Evolutionary conservation across 2,888 invertebrate genomes (phyloP).

Genomic region (Prosapia bicincta): DNA sequence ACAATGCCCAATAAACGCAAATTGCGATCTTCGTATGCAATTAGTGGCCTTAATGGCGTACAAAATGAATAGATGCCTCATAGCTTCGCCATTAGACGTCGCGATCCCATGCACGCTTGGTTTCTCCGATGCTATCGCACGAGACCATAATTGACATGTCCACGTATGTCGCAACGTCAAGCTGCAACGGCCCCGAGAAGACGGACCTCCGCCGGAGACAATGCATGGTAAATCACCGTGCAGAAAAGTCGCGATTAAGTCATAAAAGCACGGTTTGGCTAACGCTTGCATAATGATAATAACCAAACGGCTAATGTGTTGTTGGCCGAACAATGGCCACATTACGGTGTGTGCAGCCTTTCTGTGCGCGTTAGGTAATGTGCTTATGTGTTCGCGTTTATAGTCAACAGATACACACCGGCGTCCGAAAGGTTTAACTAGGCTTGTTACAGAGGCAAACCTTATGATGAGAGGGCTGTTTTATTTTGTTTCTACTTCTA

Average conservation of each 20-base stretch:
- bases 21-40: no score
- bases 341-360: neutral
- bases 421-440: no score
- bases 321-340: neutral
- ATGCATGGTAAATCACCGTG: neutral
- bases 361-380: no score
- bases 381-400: no score
- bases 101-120: neutral
- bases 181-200: neutral
- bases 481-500: no score
- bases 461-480: no score
- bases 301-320: neutral
- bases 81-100: no score
- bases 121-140: neutral
- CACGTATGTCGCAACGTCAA: neutral
- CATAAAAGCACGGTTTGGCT: neutral
- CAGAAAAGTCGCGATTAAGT: neutral
- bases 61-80: no score
- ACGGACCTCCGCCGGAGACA: neutral
- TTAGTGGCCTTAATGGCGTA: no score
- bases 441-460: no score
- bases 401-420: no score
- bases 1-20: no score
- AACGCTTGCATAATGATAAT: neutral
- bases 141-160: neutral